phyloP scores from a whole-genome alignment of 2,113 vertebrate genomes.

The Potamarius usumacintae region DNA sequence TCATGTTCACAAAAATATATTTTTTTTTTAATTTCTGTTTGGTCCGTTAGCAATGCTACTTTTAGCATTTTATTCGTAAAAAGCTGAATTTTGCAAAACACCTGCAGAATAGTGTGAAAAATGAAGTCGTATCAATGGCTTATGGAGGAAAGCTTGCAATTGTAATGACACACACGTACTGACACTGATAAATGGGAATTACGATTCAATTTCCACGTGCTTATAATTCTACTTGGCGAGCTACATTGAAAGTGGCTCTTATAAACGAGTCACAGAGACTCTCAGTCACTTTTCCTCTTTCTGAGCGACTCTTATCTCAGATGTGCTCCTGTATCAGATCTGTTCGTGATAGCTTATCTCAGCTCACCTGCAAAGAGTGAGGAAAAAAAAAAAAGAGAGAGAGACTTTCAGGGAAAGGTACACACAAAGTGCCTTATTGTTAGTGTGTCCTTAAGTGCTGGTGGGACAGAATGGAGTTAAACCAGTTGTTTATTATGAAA shows the following conservation, averaged over 20 bases:
- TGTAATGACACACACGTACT: neutral
- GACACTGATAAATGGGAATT: neutral
- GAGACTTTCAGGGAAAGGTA: neutral
- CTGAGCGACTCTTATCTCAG: constrained; percentile 37
- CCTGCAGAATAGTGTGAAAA: neutral
- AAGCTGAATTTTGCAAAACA: neutral
- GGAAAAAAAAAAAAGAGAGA: neutral
- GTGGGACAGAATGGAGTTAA: constrained; percentile 21
- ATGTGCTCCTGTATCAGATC: constrained; percentile 44
- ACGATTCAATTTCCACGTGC: neutral
- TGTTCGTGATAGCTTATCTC: constrained; percentile 24
- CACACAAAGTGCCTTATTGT: neutral
- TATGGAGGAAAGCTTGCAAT: neutral
- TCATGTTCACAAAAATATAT: neutral
- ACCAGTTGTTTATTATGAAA: constrained; percentile 31
- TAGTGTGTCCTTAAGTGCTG: constrained; percentile 25
- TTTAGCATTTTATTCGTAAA: neutral
- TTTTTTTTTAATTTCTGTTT: neutral
- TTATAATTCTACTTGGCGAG: constrained; percentile 13
- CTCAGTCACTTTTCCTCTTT: constrained; percentile 24
- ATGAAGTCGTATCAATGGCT: neutral
- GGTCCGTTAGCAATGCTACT: neutral
- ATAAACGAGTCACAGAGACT: neutral
- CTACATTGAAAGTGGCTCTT: neutral
- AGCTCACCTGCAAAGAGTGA: constrained; percentile 22